A percentile compares a stretch with the other conserved stretches of the same genome.
Conservation (phyloP, 2,113 vertebrate genomes). For the Ariopsis seemanni region DNA sequence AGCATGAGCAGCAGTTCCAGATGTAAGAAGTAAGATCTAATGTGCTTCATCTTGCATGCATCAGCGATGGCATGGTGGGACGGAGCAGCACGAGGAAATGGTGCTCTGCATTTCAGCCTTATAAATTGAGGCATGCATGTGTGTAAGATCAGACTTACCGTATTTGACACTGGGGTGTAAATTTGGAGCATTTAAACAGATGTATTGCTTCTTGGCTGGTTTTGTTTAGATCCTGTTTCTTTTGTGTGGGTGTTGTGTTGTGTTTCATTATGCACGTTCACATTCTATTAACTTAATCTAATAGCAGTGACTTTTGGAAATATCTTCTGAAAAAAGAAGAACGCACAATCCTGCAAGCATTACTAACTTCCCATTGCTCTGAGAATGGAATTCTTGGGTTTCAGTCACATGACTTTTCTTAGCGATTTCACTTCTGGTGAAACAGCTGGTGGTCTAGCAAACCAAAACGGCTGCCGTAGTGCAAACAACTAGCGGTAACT, state of each 20-base stretch:
- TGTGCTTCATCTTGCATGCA: conserved; percentile 67
- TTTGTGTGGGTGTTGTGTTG: not conserved
- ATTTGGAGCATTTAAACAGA: conserved; percentile 56
- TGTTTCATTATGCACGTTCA: conserved; percentile 5
- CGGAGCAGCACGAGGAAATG: conserved; percentile 60
- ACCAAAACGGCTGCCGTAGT: too few relatives aligned
- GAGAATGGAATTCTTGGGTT: not conserved
- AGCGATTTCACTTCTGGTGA: too few relatives aligned
- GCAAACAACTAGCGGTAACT: too few relatives aligned
- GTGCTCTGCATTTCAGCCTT: conserved; percentile 65
- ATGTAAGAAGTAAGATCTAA: conserved; percentile 49
- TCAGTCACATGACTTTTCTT: too few relatives aligned
- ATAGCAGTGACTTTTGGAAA: not conserved
- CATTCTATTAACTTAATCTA: conserved; percentile 25
- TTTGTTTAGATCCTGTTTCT: conserved; percentile 24
- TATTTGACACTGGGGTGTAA: conserved; percentile 61
- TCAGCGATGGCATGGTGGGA: conserved; percentile 68
- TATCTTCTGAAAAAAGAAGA: not conserved
- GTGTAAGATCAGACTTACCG: conserved; percentile 56
- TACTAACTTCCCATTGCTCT: not conserved
- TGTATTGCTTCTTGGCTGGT: conserved; percentile 26
- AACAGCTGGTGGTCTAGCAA: too few relatives aligned
- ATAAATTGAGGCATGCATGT: conserved; percentile 55
- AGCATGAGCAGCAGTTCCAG: not conserved
- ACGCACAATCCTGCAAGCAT: not conserved